phyloP scores from a whole-genome alignment of 1,140 invertebrate species.

The Pollicipes pollicipes region DNA sequence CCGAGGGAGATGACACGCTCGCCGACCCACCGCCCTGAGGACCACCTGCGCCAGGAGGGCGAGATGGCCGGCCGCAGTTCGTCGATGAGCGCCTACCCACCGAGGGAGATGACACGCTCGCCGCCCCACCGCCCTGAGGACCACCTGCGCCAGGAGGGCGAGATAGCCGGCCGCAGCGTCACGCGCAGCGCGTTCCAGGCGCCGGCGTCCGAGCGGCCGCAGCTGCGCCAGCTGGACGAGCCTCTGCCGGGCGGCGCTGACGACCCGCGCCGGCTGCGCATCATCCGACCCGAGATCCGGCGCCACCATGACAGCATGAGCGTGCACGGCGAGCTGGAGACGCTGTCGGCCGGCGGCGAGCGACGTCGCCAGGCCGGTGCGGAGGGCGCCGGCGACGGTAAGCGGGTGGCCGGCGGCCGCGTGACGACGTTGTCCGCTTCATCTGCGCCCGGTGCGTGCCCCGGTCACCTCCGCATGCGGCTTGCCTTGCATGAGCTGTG shows the following conservation, averaged over 20 bases:
- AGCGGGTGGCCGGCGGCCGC: too few species aligned
- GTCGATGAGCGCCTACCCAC: too few species aligned
- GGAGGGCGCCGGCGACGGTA: too few species aligned
- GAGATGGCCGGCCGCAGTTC: constrained; percentile 23
- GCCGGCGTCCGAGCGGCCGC: not conserved
- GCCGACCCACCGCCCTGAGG: constrained; percentile 13
- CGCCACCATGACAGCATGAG: not conserved
- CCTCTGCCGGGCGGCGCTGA: too few species aligned
- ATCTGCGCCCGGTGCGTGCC: too few species aligned
- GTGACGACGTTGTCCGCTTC: too few species aligned
- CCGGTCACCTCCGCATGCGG: too few species aligned
- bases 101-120: too few species aligned
- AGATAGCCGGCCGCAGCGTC: constrained; percentile 16
- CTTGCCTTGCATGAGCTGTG: too few species aligned
- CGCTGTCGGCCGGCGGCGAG: not conserved
- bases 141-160: constrained; percentile 36
- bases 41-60: constrained; percentile 36
- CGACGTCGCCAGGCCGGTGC: too few species aligned
- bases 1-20: too few species aligned
- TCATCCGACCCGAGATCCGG: not conserved
- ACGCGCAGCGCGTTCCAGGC: constrained; percentile 7
- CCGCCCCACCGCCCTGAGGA: constrained; percentile 20
- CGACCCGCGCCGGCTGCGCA: not conserved
- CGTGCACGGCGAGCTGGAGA: not conserved
- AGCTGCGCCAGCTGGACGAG: not conserved